phyloP scores from a whole-genome alignment of 2,888 invertebrate species.

The Pterostichus madidus region DNA sequence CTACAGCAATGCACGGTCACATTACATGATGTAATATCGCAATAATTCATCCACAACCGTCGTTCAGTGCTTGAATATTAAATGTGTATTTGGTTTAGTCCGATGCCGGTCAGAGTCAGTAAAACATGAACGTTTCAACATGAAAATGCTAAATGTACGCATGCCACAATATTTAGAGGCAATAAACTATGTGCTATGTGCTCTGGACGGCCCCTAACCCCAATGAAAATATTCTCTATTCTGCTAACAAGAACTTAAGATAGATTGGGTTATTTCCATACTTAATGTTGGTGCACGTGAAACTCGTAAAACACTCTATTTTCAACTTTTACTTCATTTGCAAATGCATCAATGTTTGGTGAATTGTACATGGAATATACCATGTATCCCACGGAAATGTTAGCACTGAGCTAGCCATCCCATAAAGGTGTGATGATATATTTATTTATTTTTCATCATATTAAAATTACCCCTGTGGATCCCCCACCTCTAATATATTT shows the following conservation, averaged over 20 bases:
- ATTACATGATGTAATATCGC: conserved; percentile 36
- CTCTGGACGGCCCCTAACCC: too few relatives aligned
- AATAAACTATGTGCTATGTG: conserved; percentile 12
- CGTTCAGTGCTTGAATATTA: conserved; percentile 30
- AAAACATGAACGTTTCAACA: conserved; percentile 31
- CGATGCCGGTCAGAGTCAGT: background rate
- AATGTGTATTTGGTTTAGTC: conserved; percentile 35
- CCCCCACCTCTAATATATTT: too few relatives aligned
- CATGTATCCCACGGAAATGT: too few relatives aligned
- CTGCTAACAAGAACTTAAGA: conserved; percentile 10
- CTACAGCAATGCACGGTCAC: background rate
- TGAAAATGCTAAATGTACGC: conserved; percentile 28
- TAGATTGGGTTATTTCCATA: conserved; percentile 16
- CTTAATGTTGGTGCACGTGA: too few relatives aligned
- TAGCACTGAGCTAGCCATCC: too few relatives aligned
- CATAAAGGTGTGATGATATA: too few relatives aligned
- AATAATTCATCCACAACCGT: conserved; percentile 34
- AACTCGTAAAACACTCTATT: background rate
- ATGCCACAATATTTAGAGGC: conserved; percentile 40
- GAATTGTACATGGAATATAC: too few relatives aligned
- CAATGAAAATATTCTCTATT: conserved; percentile 27
- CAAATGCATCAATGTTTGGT: too few relatives aligned
- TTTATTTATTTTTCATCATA: too few relatives aligned
- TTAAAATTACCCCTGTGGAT: too few relatives aligned
- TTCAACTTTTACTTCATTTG: too few relatives aligned